phyloP scores from a whole-genome alignment of 2,888 invertebrate species.

The Formica aserva region DNA sequence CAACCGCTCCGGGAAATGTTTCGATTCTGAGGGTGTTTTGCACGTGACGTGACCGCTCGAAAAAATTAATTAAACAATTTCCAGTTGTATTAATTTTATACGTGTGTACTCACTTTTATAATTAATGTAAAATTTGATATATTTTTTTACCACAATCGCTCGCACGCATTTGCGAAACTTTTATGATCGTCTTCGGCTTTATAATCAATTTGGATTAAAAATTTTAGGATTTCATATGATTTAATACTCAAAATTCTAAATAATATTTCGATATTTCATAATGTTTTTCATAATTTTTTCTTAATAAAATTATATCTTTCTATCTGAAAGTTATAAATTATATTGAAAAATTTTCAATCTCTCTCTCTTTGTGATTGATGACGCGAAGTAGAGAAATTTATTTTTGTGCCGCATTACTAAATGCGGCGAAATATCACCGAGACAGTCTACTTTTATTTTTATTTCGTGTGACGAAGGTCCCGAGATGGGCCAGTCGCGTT shows the following conservation, averaged over 20 bases:
- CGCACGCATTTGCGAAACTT: background rate
- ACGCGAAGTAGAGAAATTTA: background rate
- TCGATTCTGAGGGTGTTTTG: slow-evolving; percentile 3
- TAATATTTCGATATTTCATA: background rate
- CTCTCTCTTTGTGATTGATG: background rate
- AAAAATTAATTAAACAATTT: background rate
- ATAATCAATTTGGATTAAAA: background rate
- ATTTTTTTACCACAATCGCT: background rate
- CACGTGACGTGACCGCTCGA: background rate
- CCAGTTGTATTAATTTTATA: background rate
- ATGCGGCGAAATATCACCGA: background rate
- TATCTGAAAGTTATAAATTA: background rate
- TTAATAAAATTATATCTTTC: background rate
- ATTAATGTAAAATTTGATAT: slow-evolving; percentile 3
- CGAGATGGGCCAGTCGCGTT: slow-evolving; percentile 71
- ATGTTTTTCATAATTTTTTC: background rate
- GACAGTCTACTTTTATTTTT: slow-evolving; percentile 34
- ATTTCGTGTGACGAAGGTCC: slow-evolving; percentile 56
- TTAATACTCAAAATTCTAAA: background rate
- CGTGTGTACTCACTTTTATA: background rate
- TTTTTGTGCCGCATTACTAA: background rate
- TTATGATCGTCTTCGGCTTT: background rate
- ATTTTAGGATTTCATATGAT: background rate
- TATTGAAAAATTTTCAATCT: background rate
- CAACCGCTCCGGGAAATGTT: slow-evolving; percentile 6